Evolutionary conservation across 2,888 invertebrate genomes (phyloP), one percentile per base, ranked within the genome.

Genomic region (Linnaemya vulpina): DNA sequence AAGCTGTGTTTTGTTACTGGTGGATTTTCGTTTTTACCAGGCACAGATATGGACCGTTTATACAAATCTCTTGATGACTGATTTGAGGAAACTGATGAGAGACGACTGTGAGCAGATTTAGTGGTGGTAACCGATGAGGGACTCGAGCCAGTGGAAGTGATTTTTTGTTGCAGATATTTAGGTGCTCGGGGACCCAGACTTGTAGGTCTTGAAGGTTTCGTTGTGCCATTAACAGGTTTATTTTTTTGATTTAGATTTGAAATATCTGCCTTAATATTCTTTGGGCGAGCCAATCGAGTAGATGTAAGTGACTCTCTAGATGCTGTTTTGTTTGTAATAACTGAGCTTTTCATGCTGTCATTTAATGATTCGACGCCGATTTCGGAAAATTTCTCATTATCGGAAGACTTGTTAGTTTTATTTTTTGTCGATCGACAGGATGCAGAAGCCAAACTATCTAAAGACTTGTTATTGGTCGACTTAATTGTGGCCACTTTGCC

Each of bases 301-400:
- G 91, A 90, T 20, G 89, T 84, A 35, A 93, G 87, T 30, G 92
- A 93, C 83, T 93, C 93, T 71, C 92, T 91, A 40, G 92, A 92
- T 77, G 92, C 88, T 62, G 92, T 92, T 88, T 92, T 92, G 62
- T 92, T 91, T 25, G 92, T 92, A 15, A 91, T 91, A 65, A 91
- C 88, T 20, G 93, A 92, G 81, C 92, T 92, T 83, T 91, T 92
- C 91, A 92, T 91, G 86, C 93, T 93, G 80, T 92, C 92, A 15
- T 90, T 92, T 84, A 92, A 84, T 35, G 93, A 93, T 87, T 92
- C 92, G n/a, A 90, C 90, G 40, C 90, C 88, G 74, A 91, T 90
- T 46, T 90, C 90, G 22, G 89, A 89, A 82, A 90, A 90, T 40
- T 89, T 89, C 70, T 88, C 88, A 10, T 80, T 83, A 71, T 86